Conservation (phyloP, 2,113 vertebrate species). For the Polypterus bichir region DNA sequence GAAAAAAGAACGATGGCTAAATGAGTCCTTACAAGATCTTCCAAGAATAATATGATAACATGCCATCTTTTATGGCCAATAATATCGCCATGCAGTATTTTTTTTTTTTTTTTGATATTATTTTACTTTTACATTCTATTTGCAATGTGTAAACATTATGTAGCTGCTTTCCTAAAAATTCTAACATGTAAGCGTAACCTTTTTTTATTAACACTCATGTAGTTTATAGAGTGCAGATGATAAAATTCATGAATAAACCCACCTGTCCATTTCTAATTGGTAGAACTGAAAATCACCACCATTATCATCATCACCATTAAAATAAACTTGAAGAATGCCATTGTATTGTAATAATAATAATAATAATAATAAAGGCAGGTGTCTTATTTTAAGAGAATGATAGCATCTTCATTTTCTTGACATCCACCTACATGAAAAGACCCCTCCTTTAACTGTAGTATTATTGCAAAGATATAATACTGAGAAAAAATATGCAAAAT, state of each 20-base stretch:
- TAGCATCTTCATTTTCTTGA: no score
- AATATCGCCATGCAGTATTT: conserved; percentile 39
- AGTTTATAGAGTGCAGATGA: neutral
- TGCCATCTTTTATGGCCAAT: conserved; percentile 40
- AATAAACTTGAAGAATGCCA: no score
- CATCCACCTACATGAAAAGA: no score
- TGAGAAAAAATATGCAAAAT: no score
- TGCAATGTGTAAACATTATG: conserved; percentile 61
- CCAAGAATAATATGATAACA: conserved; percentile 28
- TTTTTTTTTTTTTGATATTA: conserved; percentile 16
- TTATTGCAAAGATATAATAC: no score
- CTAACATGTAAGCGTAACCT: neutral
- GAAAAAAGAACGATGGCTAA: neutral
- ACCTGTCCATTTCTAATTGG: neutral
- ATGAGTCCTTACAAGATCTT: neutral
- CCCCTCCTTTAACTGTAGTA: no score
- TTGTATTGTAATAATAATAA: no score
- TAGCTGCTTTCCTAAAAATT: conserved; percentile 37
- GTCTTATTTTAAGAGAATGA: no score
- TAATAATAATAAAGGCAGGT: no score
- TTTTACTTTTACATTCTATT: conserved; percentile 51
- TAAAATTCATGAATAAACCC: neutral
- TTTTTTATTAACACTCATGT: neutral
- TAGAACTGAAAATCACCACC: neutral
- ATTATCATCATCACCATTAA: no score